phyloP scores from a whole-genome alignment of 2,797 vertebrate species.

The Valencia hispanica region DNA sequence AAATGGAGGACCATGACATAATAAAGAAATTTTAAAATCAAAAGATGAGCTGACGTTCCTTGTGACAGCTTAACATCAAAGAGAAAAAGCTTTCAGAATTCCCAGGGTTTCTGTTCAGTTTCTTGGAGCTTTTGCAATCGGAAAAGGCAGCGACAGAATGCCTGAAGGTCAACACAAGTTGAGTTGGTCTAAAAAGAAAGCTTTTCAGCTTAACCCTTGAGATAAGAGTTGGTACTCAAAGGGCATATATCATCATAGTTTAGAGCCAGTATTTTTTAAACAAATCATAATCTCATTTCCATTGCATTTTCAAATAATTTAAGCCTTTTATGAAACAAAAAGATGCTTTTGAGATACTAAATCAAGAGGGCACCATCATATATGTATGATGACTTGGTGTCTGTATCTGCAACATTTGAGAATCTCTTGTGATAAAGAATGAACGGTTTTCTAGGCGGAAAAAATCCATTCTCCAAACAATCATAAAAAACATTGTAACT shows the following conservation, averaged over 20 bases:
- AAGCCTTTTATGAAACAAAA: not conserved
- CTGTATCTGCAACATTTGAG: not conserved
- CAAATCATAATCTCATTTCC: not conserved
- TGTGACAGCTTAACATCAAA: conserved; percentile 62
- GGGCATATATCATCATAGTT: not conserved
- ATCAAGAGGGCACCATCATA: not conserved
- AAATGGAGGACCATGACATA: conserved; percentile 66
- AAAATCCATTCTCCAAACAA: not conserved
- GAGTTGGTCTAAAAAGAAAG: conserved; percentile 5
- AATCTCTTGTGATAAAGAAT: not conserved
- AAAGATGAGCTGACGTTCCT: conserved; percentile 56
- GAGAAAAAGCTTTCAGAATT: conserved; percentile 40
- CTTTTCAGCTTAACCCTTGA: not conserved
- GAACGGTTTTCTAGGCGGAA: not conserved
- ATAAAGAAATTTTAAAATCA: conserved; percentile 63
- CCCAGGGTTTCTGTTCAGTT: conserved; percentile 49
- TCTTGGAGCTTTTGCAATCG: conserved; percentile 44
- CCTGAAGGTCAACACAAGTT: conserved; percentile 40
- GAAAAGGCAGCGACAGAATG: conserved; percentile 15
- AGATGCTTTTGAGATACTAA: not conserved
- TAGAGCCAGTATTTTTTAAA: not conserved
- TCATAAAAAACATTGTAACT: not conserved
- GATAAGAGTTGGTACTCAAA: not conserved
- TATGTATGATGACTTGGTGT: not conserved
- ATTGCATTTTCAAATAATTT: not conserved